A percentile compares a stretch with the other conserved stretches of the same genome.
These are phyloP conservation scores for Geococcyx californianus DNA, from an alignment of 2,113 vertebrate species.

Conservation along the genomic window DNA sequence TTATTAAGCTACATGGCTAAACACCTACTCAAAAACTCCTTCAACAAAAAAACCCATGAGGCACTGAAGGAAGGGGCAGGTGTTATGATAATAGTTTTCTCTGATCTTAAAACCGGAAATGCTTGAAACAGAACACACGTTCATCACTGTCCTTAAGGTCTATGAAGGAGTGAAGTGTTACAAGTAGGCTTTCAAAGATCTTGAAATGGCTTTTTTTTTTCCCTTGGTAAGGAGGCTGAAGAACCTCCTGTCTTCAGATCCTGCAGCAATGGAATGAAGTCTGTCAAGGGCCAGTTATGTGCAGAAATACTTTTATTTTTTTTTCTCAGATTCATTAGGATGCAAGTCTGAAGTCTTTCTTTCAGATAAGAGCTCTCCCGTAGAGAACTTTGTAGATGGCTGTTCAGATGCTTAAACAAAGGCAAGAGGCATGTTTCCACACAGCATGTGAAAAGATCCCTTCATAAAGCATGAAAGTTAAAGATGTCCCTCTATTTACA, in stretches of 20 bases:
- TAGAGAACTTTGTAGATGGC: not conserved
- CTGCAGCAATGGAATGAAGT: constrained; percentile 29
- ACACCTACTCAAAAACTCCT: not conserved
- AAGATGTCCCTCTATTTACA: not conserved
- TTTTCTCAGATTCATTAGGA: not conserved
- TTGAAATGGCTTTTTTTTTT: constrained; percentile 23
- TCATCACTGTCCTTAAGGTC: not conserved
- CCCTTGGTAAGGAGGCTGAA: not conserved
- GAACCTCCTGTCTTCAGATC: constrained; percentile 11
- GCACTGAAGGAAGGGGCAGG: not conserved
- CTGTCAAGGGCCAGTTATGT: not conserved
- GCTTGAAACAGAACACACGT: not conserved
- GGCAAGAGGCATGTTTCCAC: not conserved
- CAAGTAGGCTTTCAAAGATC: not conserved
- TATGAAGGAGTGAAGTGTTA: not conserved
- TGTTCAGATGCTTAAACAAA: constrained; percentile 1
- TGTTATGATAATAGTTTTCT: not conserved
- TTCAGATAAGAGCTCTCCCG: not conserved
- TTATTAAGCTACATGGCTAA: not conserved
- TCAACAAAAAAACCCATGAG: not conserved
- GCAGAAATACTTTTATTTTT: not conserved
- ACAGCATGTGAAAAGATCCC: not conserved
- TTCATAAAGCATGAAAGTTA: not conserved
- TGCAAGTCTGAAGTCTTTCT: not conserved
- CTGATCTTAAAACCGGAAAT: not conserved